Base-by-base conservation (phyloP, 30 jellyfish, hydroid and myxozoan genomes). In the Phacellophora camtschatica region DNA sequence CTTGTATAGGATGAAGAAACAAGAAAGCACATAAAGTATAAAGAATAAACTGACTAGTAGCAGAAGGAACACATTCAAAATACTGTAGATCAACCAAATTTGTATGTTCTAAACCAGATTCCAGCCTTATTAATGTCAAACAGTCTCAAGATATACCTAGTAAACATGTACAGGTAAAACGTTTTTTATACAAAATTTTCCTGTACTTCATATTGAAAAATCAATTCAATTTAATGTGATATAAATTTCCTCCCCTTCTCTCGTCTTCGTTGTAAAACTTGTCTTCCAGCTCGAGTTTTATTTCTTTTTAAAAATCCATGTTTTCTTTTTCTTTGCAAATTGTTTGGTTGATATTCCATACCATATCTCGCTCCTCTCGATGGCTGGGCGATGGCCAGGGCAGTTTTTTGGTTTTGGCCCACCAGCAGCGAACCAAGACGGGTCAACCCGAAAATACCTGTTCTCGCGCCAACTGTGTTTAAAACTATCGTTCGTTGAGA, bases 321-420 rank as follows among this genome's bases (percentile, higher is more conserved):
- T 41, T 85, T 85, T 36, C 89, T 69, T 81, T 91, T 91, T 19
- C 98, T 57, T 32, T 91, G 92, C 19, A 55, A 86, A 74, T 91
- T 91, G 55, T 86, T 91, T n/a, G 98, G 98, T 53, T 91, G 98
- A 74, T 91, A 91, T 66, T 91, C 98, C 96, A 85, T 91, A 16
- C 98, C 98, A 70, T 76, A 91, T 63, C 88, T 86, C 5, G 69
- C 96, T 23, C 94, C 85, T 22, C 97, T 67, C 22, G 49, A 41
- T 53, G 83, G 95, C 19, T 74, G 87, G 2, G 32, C 76, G n/a
- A 42, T 16, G 11, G 48, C 62, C 27, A 19, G 79, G 30, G 20
- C 46, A 32, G 24, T 53, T 2, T 5, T 58, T 8, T 18, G 71
- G 5, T 33, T 25, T 5, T 16, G 69, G 8, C 53, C 73, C 25